Conservation (phyloP, 2,888 invertebrate genomes). For the Coelopa pilipes region DNA sequence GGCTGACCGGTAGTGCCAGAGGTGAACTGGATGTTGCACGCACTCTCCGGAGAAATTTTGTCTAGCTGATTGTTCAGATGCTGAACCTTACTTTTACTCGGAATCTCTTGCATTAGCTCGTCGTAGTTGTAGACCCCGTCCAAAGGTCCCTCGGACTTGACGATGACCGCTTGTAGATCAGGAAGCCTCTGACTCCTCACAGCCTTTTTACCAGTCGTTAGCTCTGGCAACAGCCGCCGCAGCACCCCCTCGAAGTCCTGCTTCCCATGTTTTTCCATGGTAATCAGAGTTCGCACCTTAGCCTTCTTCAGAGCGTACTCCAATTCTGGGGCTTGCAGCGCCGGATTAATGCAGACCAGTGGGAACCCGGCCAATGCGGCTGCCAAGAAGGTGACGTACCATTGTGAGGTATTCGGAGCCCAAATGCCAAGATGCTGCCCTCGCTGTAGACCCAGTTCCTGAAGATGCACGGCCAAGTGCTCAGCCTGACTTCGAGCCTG, state of each 20-base stretch:
- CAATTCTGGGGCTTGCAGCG: constrained; percentile 75
- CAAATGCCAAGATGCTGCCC: constrained; percentile 82
- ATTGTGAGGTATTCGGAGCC: constrained; percentile 80
- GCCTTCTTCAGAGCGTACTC: constrained; percentile 78
- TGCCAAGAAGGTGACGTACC: constrained; percentile 77
- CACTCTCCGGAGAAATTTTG: constrained; percentile 73
- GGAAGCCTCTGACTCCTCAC: background rate
- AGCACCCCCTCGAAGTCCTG: constrained; percentile 75
- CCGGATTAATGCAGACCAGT: constrained; percentile 80
- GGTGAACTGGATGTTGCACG: constrained; percentile 84
- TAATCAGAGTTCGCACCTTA: constrained; percentile 73
- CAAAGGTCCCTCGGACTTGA: background rate
- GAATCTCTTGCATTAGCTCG: background rate
- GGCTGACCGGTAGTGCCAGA: constrained; percentile 83
- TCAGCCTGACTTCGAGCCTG: constrained; percentile 69
- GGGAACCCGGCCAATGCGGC: constrained; percentile 77
- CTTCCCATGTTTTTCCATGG: constrained; percentile 71
- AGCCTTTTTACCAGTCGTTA: constrained; percentile 49
- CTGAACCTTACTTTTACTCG: background rate
- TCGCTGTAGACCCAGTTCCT: constrained; percentile 72
- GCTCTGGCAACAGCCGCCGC: constrained; percentile 69
- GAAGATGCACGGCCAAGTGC: constrained; percentile 75
- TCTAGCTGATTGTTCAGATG: background rate
- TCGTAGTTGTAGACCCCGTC: background rate
- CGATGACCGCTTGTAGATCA: background rate